These are phyloP conservation scores for Danio choprae DNA, from an alignment of 2,797 vertebrate genomes.

Conservation along the genomic window DNA sequence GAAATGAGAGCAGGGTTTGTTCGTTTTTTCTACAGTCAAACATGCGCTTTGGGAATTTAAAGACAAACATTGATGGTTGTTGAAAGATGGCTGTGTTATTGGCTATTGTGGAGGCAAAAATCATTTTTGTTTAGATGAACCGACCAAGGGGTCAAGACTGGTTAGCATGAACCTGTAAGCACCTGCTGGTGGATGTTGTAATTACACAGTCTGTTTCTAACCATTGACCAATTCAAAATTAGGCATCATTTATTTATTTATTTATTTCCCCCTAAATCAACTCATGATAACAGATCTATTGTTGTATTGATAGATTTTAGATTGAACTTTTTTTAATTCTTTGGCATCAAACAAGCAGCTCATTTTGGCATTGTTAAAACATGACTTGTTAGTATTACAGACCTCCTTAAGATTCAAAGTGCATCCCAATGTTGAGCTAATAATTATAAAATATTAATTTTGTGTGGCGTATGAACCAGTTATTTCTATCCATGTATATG, in stretches of 20 bases:
- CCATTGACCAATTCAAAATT: not conserved
- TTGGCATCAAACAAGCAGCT: not conserved
- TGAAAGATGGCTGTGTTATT: conserved; percentile 8
- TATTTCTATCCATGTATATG: too few species aligned
- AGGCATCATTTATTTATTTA: not conserved
- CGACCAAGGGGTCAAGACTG: not conserved
- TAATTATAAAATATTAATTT: too few species aligned
- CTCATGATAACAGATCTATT: too few species aligned
- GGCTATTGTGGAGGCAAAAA: conserved; percentile 7
- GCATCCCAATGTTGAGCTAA: not conserved
- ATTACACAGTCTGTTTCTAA: not conserved
- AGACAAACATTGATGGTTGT: not conserved
- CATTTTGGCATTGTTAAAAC: not conserved
- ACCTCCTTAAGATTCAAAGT: not conserved
- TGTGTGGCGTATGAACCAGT: too few species aligned
- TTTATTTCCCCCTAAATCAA: not conserved
- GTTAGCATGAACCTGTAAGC: not conserved
- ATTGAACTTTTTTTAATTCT: too few species aligned
- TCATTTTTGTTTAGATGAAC: not conserved
- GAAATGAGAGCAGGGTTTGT: conserved; percentile 21
- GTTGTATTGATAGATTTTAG: too few species aligned
- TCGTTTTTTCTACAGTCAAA: not conserved
- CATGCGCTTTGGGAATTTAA: conserved; percentile 24
- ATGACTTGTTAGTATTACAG: not conserved
- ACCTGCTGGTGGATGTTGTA: not conserved